phyloP scores from a whole-genome alignment of 2,797 vertebrate genomes.

The Setipinna tenuifilis region DNA sequence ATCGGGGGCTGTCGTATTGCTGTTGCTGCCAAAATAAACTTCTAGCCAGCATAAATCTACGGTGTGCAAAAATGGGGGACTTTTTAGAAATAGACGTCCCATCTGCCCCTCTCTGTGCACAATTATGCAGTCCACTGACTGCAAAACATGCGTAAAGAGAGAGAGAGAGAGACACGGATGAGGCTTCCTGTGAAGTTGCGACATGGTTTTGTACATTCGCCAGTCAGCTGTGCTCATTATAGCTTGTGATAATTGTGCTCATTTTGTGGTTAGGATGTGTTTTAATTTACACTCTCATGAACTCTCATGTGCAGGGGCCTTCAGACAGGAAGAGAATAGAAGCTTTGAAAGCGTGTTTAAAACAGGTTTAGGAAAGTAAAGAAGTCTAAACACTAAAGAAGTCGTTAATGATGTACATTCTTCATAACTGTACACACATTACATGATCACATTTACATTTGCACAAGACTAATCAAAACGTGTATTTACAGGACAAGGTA shows the following conservation, averaged over 20 bases:
- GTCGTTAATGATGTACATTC: too few relatives aligned
- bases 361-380: neutral
- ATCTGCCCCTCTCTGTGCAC: neutral
- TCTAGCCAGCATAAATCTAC: neutral
- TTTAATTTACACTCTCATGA: neutral
- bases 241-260: neutral
- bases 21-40: conserved; percentile 5
- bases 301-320: neutral
- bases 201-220: neutral
- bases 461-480: neutral
- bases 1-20: neutral
- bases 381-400: too few relatives aligned
- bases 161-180: neutral
- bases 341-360: neutral
- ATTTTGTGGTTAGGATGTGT: neutral
- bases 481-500: neutral
- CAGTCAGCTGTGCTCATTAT: conserved; percentile 14
- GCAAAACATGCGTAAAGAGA: neutral
- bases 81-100: neutral
- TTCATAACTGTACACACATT: too few relatives aligned
- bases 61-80: neutral
- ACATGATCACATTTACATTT: neutral
- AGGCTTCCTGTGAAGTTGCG: neutral
- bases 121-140: conserved; percentile 20
- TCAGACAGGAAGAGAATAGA: neutral